A percentile compares a stretch with the other conserved stretches of the same genome.
These are phyloP conservation scores for Microchirus variegatus DNA, from an alignment of 2,797 vertebrate genomes.

Conservation along the genomic window DNA sequence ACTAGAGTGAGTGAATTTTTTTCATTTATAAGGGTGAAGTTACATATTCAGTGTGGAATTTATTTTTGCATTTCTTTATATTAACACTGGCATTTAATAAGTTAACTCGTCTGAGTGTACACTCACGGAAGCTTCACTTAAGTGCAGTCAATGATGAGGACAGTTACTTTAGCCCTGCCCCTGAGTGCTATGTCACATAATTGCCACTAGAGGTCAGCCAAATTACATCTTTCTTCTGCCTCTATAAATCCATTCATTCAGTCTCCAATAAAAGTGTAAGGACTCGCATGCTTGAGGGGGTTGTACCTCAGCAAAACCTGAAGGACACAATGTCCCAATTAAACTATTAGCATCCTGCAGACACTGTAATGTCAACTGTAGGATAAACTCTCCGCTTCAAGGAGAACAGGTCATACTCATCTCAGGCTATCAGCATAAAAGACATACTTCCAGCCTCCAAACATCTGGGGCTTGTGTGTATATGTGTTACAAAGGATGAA, in stretches of 20 bases:
- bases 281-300: conserved; percentile 19
- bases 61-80: too few relatives aligned
- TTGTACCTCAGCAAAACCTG: conserved; percentile 33
- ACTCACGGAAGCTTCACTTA: conserved; percentile 1
- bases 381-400: conserved; percentile 41
- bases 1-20: conserved; percentile 93
- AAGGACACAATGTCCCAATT: conserved; percentile 44
- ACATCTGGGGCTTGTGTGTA: conserved; percentile 51
- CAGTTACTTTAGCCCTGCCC: not conserved
- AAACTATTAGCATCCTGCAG: too few relatives aligned
- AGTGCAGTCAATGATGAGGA: not conserved
- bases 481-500: conserved; percentile 27
- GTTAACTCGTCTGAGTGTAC: not conserved
- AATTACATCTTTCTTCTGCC: conserved; percentile 14
- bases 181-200: conserved; percentile 10
- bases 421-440: conserved; percentile 45
- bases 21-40: not conserved
- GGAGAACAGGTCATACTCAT: conserved; percentile 56
- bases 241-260: conserved; percentile 12
- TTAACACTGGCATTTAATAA: not conserved
- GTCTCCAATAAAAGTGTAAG: conserved; percentile 11
- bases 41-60: not conserved
- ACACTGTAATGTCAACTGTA: conserved; percentile 44
- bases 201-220: conserved; percentile 68
- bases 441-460: conserved; percentile 56